These are phyloP conservation scores for Neopelma chrysocephalum DNA, from an alignment of 2,797 vertebrate species.

Conservation along the genomic window DNA sequence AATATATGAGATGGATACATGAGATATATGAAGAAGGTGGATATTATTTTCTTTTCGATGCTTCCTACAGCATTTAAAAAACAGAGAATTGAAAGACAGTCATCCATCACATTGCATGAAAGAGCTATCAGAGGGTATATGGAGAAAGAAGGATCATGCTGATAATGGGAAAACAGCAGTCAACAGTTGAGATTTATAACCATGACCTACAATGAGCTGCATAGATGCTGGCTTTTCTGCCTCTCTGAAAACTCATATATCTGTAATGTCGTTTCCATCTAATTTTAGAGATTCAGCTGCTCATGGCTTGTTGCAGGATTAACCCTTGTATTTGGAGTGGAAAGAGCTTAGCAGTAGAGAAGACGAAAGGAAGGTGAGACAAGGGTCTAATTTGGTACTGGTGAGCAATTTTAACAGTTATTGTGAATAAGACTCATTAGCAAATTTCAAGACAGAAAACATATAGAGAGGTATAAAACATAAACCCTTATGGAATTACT, in stretches of 20 bases:
- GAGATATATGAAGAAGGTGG: background rate
- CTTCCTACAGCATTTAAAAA: background rate
- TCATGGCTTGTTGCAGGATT: background rate
- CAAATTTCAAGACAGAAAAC: background rate
- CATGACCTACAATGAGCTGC: background rate
- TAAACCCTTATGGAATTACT: background rate
- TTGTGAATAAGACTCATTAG: background rate
- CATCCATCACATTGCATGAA: background rate
- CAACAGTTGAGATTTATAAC: background rate
- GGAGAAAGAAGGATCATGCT: background rate
- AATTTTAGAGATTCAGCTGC: background rate
- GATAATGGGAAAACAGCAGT: background rate
- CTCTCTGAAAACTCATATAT: background rate
- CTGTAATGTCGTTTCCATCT: background rate
- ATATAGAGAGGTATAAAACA: background rate
- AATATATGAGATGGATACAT: background rate
- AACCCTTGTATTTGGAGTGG: background rate
- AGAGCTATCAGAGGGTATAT: background rate
- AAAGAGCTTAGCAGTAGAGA: background rate
- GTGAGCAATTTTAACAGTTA: background rate
- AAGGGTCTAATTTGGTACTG: background rate
- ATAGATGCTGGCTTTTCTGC: background rate
- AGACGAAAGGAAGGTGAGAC: background rate
- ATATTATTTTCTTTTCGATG: background rate
- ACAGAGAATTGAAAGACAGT: background rate